Percentiles rank a stretch among this genome's conserved stretches.
phyloP scores from a whole-genome alignment of 2,113 vertebrate genomes.

The Myanophis thanlyinensis region DNA sequence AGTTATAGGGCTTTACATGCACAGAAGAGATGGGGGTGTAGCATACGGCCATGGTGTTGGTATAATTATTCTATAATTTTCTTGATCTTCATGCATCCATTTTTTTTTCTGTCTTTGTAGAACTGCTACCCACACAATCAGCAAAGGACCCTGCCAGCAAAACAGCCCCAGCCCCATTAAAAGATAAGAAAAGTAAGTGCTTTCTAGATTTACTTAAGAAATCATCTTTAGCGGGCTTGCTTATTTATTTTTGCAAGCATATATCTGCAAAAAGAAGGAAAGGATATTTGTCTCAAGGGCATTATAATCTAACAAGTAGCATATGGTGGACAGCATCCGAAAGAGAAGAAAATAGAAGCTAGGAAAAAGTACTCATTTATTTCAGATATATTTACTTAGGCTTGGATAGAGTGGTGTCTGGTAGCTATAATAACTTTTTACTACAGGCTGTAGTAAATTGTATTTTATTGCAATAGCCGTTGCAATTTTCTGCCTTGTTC shows the following conservation, averaged over 20 bases:
- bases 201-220: background rate
- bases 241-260: background rate
- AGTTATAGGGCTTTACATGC: background rate
- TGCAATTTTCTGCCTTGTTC: background rate
- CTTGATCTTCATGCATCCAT: background rate
- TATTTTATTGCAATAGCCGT: background rate
- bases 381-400: background rate
- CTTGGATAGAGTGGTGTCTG: background rate
- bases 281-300: background rate
- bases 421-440: background rate
- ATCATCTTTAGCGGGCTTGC: background rate
- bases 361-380: background rate
- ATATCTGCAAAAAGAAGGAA: background rate
- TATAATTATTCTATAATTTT: background rate
- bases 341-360: background rate
- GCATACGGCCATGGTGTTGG: background rate
- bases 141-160: slow-evolving; percentile 62
- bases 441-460: too few relatives aligned
- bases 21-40: background rate
- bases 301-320: background rate
- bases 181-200: slow-evolving; percentile 72
- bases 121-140: slow-evolving; percentile 59
- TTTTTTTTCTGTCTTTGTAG: slow-evolving; percentile 62
- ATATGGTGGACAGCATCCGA: background rate
- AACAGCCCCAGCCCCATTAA: slow-evolving; percentile 33